phyloP scores from a whole-genome alignment of 2,113 vertebrate genomes.

The Syngnathus scovelli region DNA sequence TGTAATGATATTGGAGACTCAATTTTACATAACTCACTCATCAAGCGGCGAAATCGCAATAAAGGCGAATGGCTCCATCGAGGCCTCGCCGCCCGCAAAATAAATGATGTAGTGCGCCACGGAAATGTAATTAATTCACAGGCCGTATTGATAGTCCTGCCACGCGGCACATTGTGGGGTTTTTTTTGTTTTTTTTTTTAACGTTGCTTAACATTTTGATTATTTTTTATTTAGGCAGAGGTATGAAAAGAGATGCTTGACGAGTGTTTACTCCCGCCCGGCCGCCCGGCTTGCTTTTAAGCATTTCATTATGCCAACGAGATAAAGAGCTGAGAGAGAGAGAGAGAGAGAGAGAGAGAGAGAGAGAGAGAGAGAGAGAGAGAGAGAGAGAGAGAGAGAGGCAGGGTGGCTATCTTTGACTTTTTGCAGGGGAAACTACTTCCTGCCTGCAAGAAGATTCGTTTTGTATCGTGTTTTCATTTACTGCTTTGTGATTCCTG shows the following conservation, averaged over 20 bases:
- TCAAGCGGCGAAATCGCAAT: constrained; percentile 95
- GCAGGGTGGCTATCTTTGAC: constrained; percentile 20
- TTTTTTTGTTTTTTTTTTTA: constrained; percentile 79
- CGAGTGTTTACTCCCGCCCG: constrained; percentile 61
- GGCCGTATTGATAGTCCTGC: constrained; percentile 99
- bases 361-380: background rate
- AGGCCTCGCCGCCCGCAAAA: constrained; percentile 89
- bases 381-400: background rate
- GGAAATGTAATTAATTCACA: constrained; percentile 99
- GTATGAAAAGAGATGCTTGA: constrained; percentile 63
- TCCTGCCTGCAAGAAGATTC: background rate
- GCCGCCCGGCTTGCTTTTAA: constrained; percentile 66
- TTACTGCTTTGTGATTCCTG: background rate
- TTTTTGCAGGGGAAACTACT: constrained; percentile 17
- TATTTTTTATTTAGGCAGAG: constrained; percentile 48
- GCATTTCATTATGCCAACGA: constrained; percentile 67
- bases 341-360: constrained; percentile 5
- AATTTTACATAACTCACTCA: constrained; percentile 94
- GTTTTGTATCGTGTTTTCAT: background rate
- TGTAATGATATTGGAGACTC: constrained; percentile 95
- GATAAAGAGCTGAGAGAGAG: constrained; percentile 54
- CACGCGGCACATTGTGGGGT: constrained; percentile 82
- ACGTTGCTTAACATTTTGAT: constrained; percentile 97
- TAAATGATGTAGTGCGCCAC: constrained; percentile 97
- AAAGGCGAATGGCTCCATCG: constrained; percentile 96